These are phyloP conservation scores for Trogon melanurus DNA, from an alignment of 2,113 vertebrate genomes.

Conservation along the genomic window DNA sequence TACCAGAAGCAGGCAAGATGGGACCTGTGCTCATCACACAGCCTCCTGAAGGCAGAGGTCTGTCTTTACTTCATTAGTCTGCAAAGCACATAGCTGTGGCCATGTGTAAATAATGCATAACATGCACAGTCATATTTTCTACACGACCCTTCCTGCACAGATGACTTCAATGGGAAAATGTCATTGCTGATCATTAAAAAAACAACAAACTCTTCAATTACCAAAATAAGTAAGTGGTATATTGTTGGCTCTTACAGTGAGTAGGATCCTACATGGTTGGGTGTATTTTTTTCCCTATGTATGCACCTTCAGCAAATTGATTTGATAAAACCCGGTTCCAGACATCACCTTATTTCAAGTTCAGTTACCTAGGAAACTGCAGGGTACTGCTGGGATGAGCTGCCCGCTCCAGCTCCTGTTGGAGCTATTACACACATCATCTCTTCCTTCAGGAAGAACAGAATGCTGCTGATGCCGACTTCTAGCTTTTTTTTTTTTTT, in stretches of 20 bases:
- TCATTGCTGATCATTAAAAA: constrained; percentile 17
- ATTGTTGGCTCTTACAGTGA: not conserved
- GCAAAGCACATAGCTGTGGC: constrained; percentile 22
- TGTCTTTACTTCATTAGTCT: constrained; percentile 28
- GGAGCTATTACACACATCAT: constrained; percentile 71
- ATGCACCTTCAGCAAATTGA: constrained; percentile 65
- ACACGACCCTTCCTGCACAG: not conserved
- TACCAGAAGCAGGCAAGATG: not conserved
- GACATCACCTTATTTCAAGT: constrained; percentile 75
- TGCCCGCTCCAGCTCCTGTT: constrained; percentile 57
- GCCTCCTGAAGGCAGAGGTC: constrained; percentile 15
- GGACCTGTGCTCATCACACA: not conserved
- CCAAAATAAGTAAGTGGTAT: not conserved
- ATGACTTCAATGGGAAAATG: constrained; percentile 34
- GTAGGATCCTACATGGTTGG: not conserved
- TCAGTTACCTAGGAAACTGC: constrained; percentile 80
- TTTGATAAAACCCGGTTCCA: constrained; percentile 66
- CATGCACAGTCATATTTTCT: constrained; percentile 41
- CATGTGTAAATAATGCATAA: constrained; percentile 61
- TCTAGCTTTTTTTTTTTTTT: not conserved
- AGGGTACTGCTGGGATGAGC: constrained; percentile 73
- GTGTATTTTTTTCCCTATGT: not conserved
- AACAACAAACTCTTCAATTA: not conserved
- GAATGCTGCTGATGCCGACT: constrained; percentile 3
- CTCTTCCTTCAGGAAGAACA: constrained; percentile 55